phyloP scores from a whole-genome alignment of 1,140 invertebrate genomes.

The Diabrotica undecimpunctata region DNA sequence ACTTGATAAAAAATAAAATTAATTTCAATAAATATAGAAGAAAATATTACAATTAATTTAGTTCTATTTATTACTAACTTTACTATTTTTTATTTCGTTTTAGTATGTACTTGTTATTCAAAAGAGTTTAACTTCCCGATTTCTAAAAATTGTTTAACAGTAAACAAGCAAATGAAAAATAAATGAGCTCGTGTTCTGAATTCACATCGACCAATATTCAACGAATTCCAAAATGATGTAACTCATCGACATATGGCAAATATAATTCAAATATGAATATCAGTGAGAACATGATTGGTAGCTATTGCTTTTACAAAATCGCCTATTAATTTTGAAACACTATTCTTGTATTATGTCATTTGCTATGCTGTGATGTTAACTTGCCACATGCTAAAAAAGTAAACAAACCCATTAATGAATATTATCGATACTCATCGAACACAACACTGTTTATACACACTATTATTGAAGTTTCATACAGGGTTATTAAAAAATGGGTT shows the following conservation, averaged over 20 bases:
- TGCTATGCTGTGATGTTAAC: not conserved
- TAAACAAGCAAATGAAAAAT: not conserved
- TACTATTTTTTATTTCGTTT: no score
- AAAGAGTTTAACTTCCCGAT: no score
- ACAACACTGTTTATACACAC: no score
- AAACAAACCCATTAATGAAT: not conserved
- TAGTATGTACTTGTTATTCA: no score
- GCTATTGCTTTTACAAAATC: constrained; percentile 6
- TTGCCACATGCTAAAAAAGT: constrained; percentile 5
- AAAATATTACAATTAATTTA: no score
- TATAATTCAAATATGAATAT: constrained; percentile 8
- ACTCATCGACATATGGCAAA: constrained; percentile 8
- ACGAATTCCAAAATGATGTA: not conserved
- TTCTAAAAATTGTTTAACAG: not conserved
- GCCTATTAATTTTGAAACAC: not conserved
- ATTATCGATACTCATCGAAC: not conserved
- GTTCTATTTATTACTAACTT: no score
- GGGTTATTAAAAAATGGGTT: no score
- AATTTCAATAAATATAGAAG: no score
- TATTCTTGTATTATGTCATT: not conserved
- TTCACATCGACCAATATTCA: not conserved
- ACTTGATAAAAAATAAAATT: no score
- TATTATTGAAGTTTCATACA: no score
- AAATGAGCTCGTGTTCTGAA: not conserved
- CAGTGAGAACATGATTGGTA: not conserved